Percentiles rank a stretch among this genome's conserved stretches.
Conservation (phyloP, 2,113 vertebrate genomes). For the Columbina picui region DNA sequence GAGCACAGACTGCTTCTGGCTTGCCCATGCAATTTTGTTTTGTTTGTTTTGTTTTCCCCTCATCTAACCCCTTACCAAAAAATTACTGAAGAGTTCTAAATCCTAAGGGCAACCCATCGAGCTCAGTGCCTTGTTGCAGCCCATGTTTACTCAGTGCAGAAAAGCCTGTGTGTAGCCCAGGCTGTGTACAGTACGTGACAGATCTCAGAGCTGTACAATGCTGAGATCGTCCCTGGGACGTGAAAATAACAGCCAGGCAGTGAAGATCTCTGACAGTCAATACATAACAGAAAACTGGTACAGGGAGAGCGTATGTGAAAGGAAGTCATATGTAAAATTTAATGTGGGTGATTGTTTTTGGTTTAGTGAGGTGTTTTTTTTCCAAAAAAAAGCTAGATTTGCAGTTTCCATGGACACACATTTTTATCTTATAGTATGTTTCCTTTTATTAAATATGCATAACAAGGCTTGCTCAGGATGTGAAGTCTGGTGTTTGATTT, state of each 20-base stretch:
- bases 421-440: conserved; percentile 57
- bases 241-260: background rate
- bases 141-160: background rate
- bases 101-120: background rate
- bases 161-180: background rate
- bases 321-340: background rate
- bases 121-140: background rate
- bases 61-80: background rate
- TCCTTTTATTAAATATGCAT: conserved; percentile 72
- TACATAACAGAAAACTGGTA: background rate
- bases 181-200: background rate
- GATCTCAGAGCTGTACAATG: background rate
- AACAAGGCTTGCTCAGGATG: conserved; percentile 46
- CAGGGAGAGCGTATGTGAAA: background rate
- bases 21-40: background rate
- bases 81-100: background rate
- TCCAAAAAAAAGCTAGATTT: background rate
- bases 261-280: background rate
- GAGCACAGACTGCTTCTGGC: background rate
- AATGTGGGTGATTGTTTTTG: background rate
- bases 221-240: background rate
- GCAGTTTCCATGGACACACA: conserved; percentile 67
- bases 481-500: conserved; percentile 50
- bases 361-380: background rate
- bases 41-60: background rate